Conservation (phyloP, 2,113 vertebrate genomes). For the Dicerorhinus sumatrensis region DNA sequence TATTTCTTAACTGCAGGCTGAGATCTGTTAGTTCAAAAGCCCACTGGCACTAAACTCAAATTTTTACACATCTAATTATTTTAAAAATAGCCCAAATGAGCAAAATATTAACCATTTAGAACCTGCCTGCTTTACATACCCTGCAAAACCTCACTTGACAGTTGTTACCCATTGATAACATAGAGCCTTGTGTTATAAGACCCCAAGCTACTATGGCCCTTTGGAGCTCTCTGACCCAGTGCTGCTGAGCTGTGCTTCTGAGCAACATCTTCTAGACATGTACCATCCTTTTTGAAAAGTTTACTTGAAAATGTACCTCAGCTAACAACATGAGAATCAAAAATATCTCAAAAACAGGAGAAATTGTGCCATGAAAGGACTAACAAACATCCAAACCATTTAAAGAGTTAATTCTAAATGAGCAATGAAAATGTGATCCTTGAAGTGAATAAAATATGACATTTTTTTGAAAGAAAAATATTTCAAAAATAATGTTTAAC, state of each 20-base stretch:
- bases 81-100: not conserved
- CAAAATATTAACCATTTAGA: constrained; percentile 17
- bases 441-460: not conserved
- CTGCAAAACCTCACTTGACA: not conserved
- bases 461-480: not conserved
- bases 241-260: not conserved
- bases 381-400: not conserved
- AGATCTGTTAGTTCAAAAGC: not conserved
- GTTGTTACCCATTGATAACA: not conserved
- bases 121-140: not conserved
- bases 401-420: constrained; percentile 16
- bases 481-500: not conserved
- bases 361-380: not conserved
- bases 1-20: not conserved
- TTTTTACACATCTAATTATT: not conserved
- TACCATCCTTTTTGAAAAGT: not conserved
- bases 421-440: not conserved
- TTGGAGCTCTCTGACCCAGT: not conserved
- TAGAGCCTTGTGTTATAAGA: not conserved
- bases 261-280: not conserved
- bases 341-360: not conserved
- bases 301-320: not conserved
- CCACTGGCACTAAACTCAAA: not conserved
- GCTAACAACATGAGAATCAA: constrained; percentile 5
- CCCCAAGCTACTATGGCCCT: not conserved